Evolutionary conservation across 2,797 vertebrate genomes (phyloP).

Genomic region (Centroberyx gerrardi): DNA sequence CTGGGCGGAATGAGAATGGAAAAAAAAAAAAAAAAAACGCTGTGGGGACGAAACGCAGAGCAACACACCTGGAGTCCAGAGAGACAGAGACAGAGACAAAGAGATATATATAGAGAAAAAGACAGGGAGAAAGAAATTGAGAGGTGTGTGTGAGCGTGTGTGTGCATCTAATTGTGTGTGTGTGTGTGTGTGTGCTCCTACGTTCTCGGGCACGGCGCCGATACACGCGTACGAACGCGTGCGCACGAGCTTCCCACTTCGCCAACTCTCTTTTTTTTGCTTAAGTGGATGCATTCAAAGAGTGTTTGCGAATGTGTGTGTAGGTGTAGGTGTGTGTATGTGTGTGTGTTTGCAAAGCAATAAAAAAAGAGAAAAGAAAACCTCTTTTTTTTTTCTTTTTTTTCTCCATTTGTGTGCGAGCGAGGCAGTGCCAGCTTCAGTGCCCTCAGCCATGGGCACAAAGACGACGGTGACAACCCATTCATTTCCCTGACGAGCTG

Average conservation of each 20-base stretch:
- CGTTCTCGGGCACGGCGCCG: constrained; percentile 27
- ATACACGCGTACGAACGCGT: not conserved
- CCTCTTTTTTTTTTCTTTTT: constrained; percentile 22
- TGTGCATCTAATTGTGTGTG: not conserved
- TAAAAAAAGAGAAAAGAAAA: constrained; percentile 52
- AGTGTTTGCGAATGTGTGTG: constrained; percentile 56
- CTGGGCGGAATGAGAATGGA: constrained; percentile 47
- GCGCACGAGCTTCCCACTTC: constrained; percentile 17
- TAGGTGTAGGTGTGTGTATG: not conserved
- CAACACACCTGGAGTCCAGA: constrained; percentile 70
- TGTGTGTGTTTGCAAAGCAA: constrained; percentile 12
- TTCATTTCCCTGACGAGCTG: constrained; percentile 98
- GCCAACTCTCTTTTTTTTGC: constrained; percentile 39
- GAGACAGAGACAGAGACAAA: constrained; percentile 29
- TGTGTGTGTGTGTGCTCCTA: not conserved
- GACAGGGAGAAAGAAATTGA: constrained; percentile 5
- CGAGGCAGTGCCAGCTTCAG: constrained; percentile 86
- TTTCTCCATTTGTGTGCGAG: constrained; percentile 45
- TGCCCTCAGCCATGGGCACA: constrained; percentile 92
- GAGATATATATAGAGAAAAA: constrained; percentile 23
- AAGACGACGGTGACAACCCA: constrained; percentile 93
- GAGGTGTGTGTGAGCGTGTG: not conserved
- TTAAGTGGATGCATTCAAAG: constrained; percentile 76
- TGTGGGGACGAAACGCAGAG: constrained; percentile 61
- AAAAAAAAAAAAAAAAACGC: constrained; percentile 24